Percentiles rank a stretch among this genome's conserved stretches.
These are phyloP conservation scores for Acleris sparsana DNA, from an alignment of 2,888 invertebrate genomes.

Conservation along the genomic window DNA sequence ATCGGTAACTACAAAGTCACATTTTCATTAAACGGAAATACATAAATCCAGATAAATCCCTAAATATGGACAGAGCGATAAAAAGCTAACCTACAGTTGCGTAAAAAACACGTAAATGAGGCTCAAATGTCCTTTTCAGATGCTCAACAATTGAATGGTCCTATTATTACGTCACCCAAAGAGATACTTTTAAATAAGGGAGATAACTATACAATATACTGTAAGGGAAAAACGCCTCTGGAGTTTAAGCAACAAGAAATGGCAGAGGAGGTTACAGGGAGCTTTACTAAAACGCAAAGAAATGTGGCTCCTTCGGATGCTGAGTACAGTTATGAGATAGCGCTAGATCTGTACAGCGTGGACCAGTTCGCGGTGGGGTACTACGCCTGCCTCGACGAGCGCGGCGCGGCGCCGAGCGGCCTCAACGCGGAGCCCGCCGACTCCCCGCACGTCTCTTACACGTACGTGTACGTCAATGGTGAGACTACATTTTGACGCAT, in stretches of 20 bases:
- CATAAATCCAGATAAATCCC: background rate
- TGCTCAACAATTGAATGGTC: constrained; percentile 60
- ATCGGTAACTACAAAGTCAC: too few species aligned
- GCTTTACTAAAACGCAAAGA: constrained; percentile 48
- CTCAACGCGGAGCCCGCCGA: constrained; percentile 65
- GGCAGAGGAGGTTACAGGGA: constrained; percentile 58
- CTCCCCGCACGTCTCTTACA: constrained; percentile 63
- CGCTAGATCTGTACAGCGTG: constrained; percentile 73
- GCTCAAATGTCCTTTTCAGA: constrained; percentile 67
- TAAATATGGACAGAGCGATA: too few species aligned
- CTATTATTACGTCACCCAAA: constrained; percentile 60
- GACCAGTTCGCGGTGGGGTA: constrained; percentile 78
- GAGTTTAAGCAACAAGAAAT: constrained; percentile 67
- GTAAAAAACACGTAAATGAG: constrained; percentile 13
- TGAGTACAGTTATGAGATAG: constrained; percentile 67
- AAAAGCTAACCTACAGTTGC: background rate
- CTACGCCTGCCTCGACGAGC: constrained; percentile 80
- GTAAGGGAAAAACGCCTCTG: constrained; percentile 60
- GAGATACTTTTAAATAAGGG: constrained; percentile 70
- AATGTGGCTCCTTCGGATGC: constrained; percentile 46
- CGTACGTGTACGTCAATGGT: constrained; percentile 77
- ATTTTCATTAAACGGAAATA: background rate
- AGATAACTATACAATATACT: constrained; percentile 67
- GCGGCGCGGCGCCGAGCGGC: constrained; percentile 53
- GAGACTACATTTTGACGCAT: constrained; percentile 49